A percentile compares a stretch with the other conserved stretches of the same genome.
phyloP scores from a whole-genome alignment of 2,113 vertebrate genomes.

The Oostethus manadensis region DNA sequence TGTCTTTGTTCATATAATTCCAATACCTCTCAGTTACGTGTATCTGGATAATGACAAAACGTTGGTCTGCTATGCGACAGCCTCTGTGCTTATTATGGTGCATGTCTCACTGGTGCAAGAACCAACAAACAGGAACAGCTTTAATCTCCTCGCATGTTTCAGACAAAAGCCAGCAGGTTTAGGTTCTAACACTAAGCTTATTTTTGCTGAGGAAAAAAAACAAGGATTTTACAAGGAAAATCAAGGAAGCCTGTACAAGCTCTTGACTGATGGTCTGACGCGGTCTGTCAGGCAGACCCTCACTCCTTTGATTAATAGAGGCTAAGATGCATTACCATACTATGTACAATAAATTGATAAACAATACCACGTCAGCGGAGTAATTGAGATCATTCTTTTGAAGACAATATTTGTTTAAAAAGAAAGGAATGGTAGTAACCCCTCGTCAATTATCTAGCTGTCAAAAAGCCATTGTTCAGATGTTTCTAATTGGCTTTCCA shows the following conservation, averaged over 20 bases:
- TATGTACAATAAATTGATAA: not conserved
- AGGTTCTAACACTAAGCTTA: not conserved
- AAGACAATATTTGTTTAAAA: conserved; percentile 3
- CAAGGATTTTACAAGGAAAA: conserved; percentile 5
- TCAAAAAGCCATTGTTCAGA: conserved; percentile 8
- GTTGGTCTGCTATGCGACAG: not conserved
- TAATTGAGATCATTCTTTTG: conserved; percentile 16
- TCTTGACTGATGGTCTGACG: conserved; percentile 28
- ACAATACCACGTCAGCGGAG: conserved; percentile 1
- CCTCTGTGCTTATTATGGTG: not conserved
- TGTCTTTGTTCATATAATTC: not conserved
- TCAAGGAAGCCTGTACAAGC: conserved; percentile 23
- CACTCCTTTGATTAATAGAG: conserved; percentile 15
- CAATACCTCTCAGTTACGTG: not conserved
- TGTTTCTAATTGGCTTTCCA: conserved; percentile 10
- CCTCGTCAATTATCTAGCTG: conserved; percentile 1
- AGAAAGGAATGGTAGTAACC: conserved; percentile 9
- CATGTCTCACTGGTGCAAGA: conserved; percentile 3
- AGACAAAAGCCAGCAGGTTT: conserved; percentile 10
- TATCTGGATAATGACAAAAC: not conserved
- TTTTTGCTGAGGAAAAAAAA: conserved; percentile 12
- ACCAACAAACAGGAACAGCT: not conserved
- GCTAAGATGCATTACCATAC: conserved; percentile 1
- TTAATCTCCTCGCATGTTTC: not conserved
- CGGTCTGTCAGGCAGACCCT: conserved; percentile 3